These are phyloP conservation scores for Colius striatus DNA, from an alignment of 2,113 vertebrate species.

Conservation along the genomic window DNA sequence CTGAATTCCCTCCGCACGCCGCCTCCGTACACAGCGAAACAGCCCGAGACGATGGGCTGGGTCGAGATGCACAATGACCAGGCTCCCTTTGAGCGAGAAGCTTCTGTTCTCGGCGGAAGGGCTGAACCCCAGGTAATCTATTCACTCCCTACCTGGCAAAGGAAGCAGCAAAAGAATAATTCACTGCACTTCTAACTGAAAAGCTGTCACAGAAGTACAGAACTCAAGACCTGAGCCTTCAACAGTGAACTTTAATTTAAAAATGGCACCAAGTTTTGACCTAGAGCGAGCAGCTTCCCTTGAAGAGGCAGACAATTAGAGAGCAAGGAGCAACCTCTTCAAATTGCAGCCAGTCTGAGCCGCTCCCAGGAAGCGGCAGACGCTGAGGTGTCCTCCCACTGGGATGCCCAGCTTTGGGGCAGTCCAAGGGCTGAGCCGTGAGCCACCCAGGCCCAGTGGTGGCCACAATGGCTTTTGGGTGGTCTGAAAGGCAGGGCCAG, in stretches of 20 bases:
- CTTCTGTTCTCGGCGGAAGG: constrained; percentile 38
- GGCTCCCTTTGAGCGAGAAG: background rate
- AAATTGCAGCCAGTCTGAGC: background rate
- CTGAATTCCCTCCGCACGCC: background rate
- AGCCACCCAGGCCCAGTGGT: accelerated
- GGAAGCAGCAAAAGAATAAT: constrained; percentile 7
- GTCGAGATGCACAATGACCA: constrained; percentile 1
- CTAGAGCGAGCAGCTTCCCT: background rate
- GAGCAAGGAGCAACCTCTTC: background rate
- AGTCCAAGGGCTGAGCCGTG: background rate
- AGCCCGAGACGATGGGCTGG: constrained; percentile 2
- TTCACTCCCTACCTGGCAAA: constrained; percentile 22
- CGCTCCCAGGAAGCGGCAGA: accelerated
- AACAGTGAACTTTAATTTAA: constrained; percentile 45
- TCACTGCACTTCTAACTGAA: constrained; percentile 16
- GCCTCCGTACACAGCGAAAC: background rate
- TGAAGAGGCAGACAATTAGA: background rate
- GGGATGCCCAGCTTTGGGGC: background rate
- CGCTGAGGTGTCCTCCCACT: accelerated
- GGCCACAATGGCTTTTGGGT: background rate
- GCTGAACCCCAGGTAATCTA: constrained; percentile 29
- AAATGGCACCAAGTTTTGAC: constrained; percentile 25
- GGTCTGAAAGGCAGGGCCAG: accelerated
- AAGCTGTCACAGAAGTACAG: constrained; percentile 14
- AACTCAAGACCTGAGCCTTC: background rate